Percentiles rank a stretch among this genome's conserved stretches.
Conservation (phyloP, 2,888 invertebrate genomes). For the Amphipoea oculea region DNA sequence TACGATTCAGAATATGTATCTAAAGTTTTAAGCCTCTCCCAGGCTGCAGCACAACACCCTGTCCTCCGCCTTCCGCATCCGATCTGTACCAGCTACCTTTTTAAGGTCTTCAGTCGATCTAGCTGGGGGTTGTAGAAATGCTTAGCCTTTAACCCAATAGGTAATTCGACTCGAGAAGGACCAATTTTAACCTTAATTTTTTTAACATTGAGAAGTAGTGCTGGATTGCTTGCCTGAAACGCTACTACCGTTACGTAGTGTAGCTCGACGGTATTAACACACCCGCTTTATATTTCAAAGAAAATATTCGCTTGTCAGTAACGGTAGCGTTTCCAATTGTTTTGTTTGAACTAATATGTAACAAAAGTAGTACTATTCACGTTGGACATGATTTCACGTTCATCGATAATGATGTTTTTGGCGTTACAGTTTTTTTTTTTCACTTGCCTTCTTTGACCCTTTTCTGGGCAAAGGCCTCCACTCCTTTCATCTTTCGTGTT, state of each 20-base stretch:
- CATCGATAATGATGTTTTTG: neutral
- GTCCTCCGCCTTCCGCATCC: neutral
- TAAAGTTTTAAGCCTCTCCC: neutral
- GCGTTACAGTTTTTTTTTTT: neutral
- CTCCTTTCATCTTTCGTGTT: neutral
- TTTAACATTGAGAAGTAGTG: no score
- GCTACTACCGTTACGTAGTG: neutral
- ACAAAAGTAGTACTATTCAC: neutral
- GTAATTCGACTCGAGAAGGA: constrained; percentile 1
- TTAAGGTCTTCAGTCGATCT: neutral
- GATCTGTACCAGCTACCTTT: neutral
- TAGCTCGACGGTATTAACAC: neutral
- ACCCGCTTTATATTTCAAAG: constrained; percentile 25
- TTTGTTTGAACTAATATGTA: neutral
- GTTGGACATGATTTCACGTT: neutral
- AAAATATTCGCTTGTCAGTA: neutral
- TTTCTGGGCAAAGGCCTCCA: neutral
- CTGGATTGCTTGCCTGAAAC: neutral
- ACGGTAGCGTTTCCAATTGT: neutral
- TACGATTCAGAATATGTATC: neutral
- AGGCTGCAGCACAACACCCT: no score
- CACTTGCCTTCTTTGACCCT: neutral
- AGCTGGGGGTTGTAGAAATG: neutral
- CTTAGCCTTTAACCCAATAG: neutral
- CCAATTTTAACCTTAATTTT: constrained; percentile 4